Conservation (phyloP, 2,113 vertebrate genomes). For the Nymphicus hollandicus region DNA sequence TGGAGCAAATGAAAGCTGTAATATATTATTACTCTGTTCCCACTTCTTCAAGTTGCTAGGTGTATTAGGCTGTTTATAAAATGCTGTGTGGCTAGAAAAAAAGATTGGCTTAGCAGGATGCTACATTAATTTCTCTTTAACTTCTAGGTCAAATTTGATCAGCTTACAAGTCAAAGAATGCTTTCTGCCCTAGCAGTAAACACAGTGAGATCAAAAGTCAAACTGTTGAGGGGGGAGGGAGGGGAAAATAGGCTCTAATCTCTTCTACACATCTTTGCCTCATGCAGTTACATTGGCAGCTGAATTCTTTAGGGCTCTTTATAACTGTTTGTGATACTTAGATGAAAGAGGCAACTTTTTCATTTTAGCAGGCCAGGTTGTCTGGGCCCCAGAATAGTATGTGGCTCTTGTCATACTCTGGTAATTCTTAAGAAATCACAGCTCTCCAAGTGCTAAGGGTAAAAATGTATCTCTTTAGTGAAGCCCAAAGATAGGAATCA, state of each 20-base stretch:
- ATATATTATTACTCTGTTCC: not conserved
- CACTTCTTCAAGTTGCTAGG: not conserved
- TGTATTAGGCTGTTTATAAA: not conserved
- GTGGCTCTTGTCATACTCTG: not conserved
- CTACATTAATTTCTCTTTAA: not conserved
- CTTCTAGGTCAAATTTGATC: conserved; percentile 41
- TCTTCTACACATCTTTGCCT: not conserved
- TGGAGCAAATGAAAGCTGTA: not conserved
- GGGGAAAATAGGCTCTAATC: not conserved
- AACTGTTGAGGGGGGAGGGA: not conserved
- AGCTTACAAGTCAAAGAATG: conserved; percentile 20
- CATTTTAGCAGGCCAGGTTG: not conserved
- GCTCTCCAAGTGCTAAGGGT: conserved; percentile 6
- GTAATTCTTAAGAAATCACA: not conserved
- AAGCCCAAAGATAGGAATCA: not conserved
- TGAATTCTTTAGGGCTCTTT: conserved; percentile 10
- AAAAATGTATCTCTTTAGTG: conserved; percentile 8
- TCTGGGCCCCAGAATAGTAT: not conserved
- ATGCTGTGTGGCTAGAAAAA: not conserved
- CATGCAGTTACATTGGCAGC: not conserved
- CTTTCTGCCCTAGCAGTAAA: conserved; percentile 11
- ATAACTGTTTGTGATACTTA: not conserved
- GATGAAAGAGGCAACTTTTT: not conserved
- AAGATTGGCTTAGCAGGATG: not conserved
- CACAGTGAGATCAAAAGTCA: not conserved